These are phyloP conservation scores for Macrocentrus cingulum DNA, from an alignment of 1,140 invertebrate species.

Conservation along the genomic window DNA sequence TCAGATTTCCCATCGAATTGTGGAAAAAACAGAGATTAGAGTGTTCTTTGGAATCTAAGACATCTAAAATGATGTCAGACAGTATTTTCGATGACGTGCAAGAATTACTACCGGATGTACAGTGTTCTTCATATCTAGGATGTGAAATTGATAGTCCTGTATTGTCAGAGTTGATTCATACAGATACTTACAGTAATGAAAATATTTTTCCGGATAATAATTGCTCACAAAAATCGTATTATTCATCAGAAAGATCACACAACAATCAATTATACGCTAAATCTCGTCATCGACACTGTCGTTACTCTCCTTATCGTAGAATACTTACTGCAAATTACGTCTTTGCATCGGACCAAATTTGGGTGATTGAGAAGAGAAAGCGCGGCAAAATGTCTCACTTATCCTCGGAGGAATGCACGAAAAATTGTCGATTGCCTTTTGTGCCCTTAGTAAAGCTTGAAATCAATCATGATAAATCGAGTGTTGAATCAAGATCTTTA, in stretches of 20 bases:
- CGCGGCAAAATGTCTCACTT: slow-evolving; percentile 9
- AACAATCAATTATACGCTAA: slow-evolving; percentile 5
- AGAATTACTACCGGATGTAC: background rate
- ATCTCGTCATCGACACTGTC: slow-evolving; percentile 24
- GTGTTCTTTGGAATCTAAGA: too few species aligned
- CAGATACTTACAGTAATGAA: background rate
- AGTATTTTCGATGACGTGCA: slow-evolving; percentile 2
- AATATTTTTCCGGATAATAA: background rate
- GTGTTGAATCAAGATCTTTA: background rate
- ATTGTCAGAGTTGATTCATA: background rate
- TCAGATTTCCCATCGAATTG: too few species aligned
- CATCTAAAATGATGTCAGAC: too few species aligned
- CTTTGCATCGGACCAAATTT: slow-evolving; percentile 26
- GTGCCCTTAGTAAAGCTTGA: slow-evolving; percentile 20
- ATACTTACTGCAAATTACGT: slow-evolving; percentile 18
- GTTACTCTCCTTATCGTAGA: slow-evolving; percentile 5
- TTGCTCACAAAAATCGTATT: slow-evolving; percentile 10
- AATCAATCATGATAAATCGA: background rate
- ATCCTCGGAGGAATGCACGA: slow-evolving; percentile 11
- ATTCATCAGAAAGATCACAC: slow-evolving; percentile 24
- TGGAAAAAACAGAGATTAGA: too few species aligned
- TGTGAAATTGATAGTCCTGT: slow-evolving; percentile 17
- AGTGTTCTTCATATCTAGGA: slow-evolving; percentile 10
- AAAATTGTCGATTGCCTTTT: slow-evolving; percentile 24
- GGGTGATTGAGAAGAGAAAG: slow-evolving; percentile 29